phyloP scores from a whole-genome alignment of 2,113 vertebrate species.

The Triplophysa dalaica region DNA sequence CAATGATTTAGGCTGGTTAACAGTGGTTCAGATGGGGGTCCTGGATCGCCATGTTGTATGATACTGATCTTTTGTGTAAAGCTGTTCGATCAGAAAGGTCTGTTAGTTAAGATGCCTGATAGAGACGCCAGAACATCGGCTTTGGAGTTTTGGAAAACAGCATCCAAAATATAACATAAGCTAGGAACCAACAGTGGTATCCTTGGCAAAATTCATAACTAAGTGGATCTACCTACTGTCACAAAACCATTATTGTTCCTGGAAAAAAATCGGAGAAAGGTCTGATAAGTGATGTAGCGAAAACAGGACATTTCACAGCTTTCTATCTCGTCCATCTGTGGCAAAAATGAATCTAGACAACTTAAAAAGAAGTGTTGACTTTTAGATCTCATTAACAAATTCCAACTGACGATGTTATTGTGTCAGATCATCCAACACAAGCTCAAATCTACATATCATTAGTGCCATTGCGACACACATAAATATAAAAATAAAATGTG shows the following conservation, averaged over 20 bases:
- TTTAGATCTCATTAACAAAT: neutral
- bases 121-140: too few relatives aligned
- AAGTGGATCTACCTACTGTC: neutral
- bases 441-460: neutral
- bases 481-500: constrained; percentile 3
- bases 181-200: neutral
- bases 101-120: too few relatives aligned
- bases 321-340: neutral
- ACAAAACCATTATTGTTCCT: neutral
- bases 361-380: neutral
- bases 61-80: too few relatives aligned
- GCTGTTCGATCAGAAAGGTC: too few relatives aligned
- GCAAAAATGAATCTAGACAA: neutral
- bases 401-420: neutral
- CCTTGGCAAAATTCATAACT: neutral
- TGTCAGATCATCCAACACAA: neutral
- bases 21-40: too few relatives aligned
- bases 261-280: neutral
- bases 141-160: too few relatives aligned
- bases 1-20: too few relatives aligned
- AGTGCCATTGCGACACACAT: constrained; percentile 5
- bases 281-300: neutral
- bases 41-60: too few relatives aligned
- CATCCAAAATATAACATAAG: too few relatives aligned
- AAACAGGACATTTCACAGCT: neutral